Evolutionary conservation across 1,140 invertebrate species (phyloP).

Genomic region (Drosophila pseudoananassae): DNA sequence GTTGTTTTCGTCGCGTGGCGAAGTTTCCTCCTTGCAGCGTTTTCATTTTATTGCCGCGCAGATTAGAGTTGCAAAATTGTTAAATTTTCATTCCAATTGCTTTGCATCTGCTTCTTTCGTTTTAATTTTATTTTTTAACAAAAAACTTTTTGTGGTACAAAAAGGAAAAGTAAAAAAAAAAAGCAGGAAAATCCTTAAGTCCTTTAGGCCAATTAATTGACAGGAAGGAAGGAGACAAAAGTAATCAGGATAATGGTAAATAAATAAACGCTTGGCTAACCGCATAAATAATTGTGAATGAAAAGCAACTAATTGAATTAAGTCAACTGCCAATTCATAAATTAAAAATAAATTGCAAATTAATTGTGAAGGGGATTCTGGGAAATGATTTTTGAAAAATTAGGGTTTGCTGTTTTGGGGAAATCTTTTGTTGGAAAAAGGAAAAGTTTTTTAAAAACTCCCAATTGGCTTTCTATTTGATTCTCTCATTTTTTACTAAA

Average conservation of each 20-base stretch:
- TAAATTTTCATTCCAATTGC: slow-evolving; percentile 72
- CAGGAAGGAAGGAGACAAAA: slow-evolving; percentile 17
- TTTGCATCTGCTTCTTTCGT: slow-evolving; percentile 33
- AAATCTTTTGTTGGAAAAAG: not conserved
- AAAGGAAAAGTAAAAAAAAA: slow-evolving; percentile 8
- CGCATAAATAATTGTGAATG: slow-evolving; percentile 10
- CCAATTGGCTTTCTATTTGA: too few relatives aligned
- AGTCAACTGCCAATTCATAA: slow-evolving; percentile 4
- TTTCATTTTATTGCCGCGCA: slow-evolving; percentile 76
- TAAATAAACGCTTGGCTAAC: slow-evolving; percentile 42
- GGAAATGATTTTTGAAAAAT: slow-evolving; percentile 12
- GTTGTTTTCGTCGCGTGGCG: slow-evolving; percentile 35
- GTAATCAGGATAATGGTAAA: slow-evolving; percentile 33
- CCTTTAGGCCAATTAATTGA: slow-evolving; percentile 45
- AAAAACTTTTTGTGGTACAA: slow-evolving; percentile 1
- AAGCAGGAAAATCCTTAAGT: slow-evolving; percentile 10
- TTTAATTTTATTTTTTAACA: slow-evolving; percentile 50
- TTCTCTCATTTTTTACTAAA: too few relatives aligned
- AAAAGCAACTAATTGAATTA: slow-evolving; percentile 34
- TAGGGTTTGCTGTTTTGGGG: not conserved
- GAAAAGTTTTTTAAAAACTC: not conserved
- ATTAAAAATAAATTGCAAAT: slow-evolving; percentile 2
- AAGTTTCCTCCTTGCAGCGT: slow-evolving; percentile 71
- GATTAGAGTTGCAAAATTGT: slow-evolving; percentile 80
- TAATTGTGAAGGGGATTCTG: not conserved